Evolutionary conservation across 2,888 invertebrate species (phyloP), one percentile per base, ranked within the genome.

Genomic region (Drosophila emarginata): DNA sequence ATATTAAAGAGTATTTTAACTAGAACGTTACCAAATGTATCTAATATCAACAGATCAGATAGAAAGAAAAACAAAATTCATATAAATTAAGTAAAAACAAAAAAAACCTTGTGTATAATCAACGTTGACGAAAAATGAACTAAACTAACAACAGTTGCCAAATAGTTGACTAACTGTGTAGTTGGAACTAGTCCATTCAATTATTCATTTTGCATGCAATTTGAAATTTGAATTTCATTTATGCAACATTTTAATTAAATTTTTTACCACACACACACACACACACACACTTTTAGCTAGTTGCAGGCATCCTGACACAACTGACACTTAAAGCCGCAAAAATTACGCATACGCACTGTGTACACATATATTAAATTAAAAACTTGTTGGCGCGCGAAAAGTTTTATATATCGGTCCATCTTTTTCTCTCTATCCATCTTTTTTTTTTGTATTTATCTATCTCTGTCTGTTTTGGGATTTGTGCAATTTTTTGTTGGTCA

Each of bases 311-410:
- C 21, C 32, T 52, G 39, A 37, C 61, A 74, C 63, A 74, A 61
- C 62, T 74, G 67, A 61, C 69, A 66, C 71, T 65, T 77, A 61
- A 80, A 80, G 76, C 80, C 81, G 45, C 84, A 82, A 69, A 87
- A 87, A 87, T 83, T 78, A 81, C 83, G 86, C 70, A 83, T 83
- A 81, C 84, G 87, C 84, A 80, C 61, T 69, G 78, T 64, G 62
- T 72, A 63, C 64, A 67, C 45, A 67, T 67, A 72, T 80, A 81
- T 81, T 80, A 86, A 75, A 81, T 81, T 86, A 86, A 83, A 81
- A 81, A 81, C 77, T 78, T 79, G 77, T 36, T 63, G 51, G 52
- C 67, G 54, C 54, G 64, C 67, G 56, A 76, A 77, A 78, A 79
- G 79, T 78, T 60, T 23, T 26, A 21, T 54, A 52, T 65, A 26